phyloP scores from a whole-genome alignment of 2,113 vertebrate genomes.

The Neolamprologus hecqui region DNA sequence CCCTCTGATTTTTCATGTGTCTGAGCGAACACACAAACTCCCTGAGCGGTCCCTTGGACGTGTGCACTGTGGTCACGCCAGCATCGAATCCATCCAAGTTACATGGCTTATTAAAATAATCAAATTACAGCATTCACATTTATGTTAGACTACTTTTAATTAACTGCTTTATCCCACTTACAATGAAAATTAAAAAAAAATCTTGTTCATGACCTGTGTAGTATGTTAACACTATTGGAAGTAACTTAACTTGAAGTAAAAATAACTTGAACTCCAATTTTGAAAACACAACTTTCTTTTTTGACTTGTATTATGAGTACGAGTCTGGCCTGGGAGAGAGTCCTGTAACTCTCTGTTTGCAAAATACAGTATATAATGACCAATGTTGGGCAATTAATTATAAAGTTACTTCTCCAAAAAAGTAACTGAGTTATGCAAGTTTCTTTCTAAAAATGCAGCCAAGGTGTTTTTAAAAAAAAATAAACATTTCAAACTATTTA shows the following conservation, averaged over 20 bases:
- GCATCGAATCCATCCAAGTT: not conserved
- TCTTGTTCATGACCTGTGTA: not conserved
- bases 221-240: not conserved
- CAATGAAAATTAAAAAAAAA: not conserved
- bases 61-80: not conserved
- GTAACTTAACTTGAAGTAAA: not conserved
- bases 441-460: not conserved
- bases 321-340: too few relatives aligned
- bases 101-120: not conserved
- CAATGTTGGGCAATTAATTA: too few relatives aligned
- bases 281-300: not conserved
- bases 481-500: not conserved
- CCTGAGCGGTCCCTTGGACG: not conserved
- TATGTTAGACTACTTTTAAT: not conserved
- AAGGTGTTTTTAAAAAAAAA: too few relatives aligned
- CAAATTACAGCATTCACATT: not conserved
- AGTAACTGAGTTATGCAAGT: not conserved
- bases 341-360: too few relatives aligned
- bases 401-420: not conserved
- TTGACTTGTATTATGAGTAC: too few relatives aligned
- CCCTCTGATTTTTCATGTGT: not conserved
- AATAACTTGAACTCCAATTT: not conserved
- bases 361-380: too few relatives aligned
- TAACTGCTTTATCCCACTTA: not conserved
- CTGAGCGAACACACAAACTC: not conserved